Base-by-base conservation (phyloP, 2,797 vertebrate genomes). In the Aphelocoma californica region DNA sequence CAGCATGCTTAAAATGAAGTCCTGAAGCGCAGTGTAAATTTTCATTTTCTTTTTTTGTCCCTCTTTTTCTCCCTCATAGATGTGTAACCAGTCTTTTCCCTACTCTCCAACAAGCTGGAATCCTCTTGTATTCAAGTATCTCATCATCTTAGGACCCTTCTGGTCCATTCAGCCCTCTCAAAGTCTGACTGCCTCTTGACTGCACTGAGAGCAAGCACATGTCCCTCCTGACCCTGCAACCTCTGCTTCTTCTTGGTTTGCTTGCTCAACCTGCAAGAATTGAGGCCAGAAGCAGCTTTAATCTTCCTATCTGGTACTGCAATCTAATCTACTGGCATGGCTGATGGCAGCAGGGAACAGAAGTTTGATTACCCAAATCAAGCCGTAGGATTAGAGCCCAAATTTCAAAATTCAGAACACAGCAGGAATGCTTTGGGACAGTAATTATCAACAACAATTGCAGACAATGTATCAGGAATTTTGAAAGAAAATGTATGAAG, bases 11-110 rank as follows among this genome's bases (percentile, higher is more conserved):
- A 47, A 78, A 71, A 44, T 8, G 3, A 38, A 21, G 29, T 64
- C 28, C 51, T 60, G 53, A 44, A 53, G 29, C 1, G 0, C 47
- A 44, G 36, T 0, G 1, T 20, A n/a, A 72, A 60, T 69, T 72
- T 73, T 62, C 50, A 48, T 60, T 88, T 64, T 60, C 5, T 66
- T 34, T 82, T 80, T 71, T 40, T 40, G 34, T 13, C 36, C 18
- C 31, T 72, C 45, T 57, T 58, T 81, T 47, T 54, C 44, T 81
- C 40, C 12, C 72, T 65, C 25, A 25, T 0, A 40, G 28, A 83
- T 0, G 0, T 21, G 8, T 36, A 78, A 86, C 10, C 60, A 78
- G 31, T 7, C 50, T 81, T 56, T 2, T n/a, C 58, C 36, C 67
- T 34, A 1, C 36, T 75, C 25, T 54, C 32, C 50, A 51, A 16